phyloP scores from a whole-genome alignment of 1,140 invertebrate species.

The Drosophila triauraria region DNA sequence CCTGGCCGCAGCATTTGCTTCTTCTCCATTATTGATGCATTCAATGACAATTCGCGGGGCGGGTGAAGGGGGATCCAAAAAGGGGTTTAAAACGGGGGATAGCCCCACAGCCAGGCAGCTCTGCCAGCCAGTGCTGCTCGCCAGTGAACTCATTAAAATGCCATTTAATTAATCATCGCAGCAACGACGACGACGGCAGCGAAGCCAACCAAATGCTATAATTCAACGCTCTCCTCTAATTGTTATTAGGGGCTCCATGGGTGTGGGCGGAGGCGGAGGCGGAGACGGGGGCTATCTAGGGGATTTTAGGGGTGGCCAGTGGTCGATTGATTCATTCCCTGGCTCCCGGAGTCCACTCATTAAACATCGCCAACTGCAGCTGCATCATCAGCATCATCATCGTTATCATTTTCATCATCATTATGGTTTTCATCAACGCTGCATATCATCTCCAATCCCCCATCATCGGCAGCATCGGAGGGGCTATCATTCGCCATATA shows the following conservation, averaged over 20 bases:
- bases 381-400: constrained; percentile 13
- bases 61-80: neutral
- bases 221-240: constrained; percentile 68
- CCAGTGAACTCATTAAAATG: constrained; percentile 80
- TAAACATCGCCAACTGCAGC: constrained; percentile 46
- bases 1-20: constrained; percentile 14
- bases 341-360: constrained; percentile 33
- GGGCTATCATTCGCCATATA: constrained; percentile 10
- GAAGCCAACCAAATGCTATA: constrained; percentile 76
- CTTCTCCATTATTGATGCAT: constrained; percentile 68
- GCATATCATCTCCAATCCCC: constrained; percentile 25
- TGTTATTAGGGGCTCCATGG: constrained; percentile 32
- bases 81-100: neutral
- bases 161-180: constrained; percentile 81
- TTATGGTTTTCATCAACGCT: constrained; percentile 30
- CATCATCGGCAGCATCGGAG: neutral
- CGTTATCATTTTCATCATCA: constrained; percentile 7
- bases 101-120: too few species aligned
- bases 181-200: constrained; percentile 32
- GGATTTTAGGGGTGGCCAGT: constrained; percentile 9
- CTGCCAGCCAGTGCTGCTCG: constrained; percentile 9
- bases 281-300: neutral
- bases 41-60: constrained; percentile 53
- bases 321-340: constrained; percentile 64
- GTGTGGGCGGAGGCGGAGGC: neutral